A percentile compares a stretch with the other conserved stretches of the same genome.
phyloP scores from a whole-genome alignment of 2,113 vertebrate genomes.

The Syngnathoides biaculeatus region DNA sequence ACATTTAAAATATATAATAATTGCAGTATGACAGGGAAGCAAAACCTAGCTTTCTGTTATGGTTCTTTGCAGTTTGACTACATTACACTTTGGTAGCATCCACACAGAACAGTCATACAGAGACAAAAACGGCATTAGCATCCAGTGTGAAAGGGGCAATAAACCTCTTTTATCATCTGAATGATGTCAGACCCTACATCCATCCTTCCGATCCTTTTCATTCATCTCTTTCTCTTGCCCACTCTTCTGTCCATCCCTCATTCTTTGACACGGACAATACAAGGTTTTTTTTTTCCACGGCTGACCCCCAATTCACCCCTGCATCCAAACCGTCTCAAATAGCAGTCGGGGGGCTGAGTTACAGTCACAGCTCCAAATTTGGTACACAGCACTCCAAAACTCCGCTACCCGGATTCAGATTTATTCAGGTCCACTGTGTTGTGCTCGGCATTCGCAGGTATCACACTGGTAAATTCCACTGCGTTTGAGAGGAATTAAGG shows the following conservation, averaged over 20 bases:
- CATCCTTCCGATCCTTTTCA: constrained; percentile 4
- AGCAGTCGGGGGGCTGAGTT: constrained; percentile 53
- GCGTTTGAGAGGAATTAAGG: constrained; percentile 19
- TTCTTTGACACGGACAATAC: constrained; percentile 56
- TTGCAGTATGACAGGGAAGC: too few relatives aligned
- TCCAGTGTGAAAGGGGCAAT: not conserved
- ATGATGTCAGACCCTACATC: constrained; percentile 15
- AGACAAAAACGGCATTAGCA: not conserved
- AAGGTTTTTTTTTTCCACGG: constrained; percentile 56
- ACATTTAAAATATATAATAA: too few relatives aligned
- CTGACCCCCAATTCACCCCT: constrained; percentile 72
- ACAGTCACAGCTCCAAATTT: constrained; percentile 44
- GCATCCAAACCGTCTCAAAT: constrained; percentile 58
- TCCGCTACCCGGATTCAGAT: not conserved
- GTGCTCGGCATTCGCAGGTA: not conserved
- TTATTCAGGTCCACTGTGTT: not conserved
- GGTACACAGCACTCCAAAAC: constrained; percentile 25
- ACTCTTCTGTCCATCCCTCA: constrained; percentile 44
- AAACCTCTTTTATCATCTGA: constrained; percentile 15
- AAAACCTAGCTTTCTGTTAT: too few relatives aligned
- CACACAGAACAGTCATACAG: too few relatives aligned
- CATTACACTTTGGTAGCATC: too few relatives aligned
- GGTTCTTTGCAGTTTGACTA: not conserved
- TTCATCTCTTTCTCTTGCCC: constrained; percentile 25
- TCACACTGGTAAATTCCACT: constrained; percentile 36